Evolutionary conservation across 1,140 invertebrate genomes (phyloP).

Genomic region (Stegodyphus dumicola): DNA sequence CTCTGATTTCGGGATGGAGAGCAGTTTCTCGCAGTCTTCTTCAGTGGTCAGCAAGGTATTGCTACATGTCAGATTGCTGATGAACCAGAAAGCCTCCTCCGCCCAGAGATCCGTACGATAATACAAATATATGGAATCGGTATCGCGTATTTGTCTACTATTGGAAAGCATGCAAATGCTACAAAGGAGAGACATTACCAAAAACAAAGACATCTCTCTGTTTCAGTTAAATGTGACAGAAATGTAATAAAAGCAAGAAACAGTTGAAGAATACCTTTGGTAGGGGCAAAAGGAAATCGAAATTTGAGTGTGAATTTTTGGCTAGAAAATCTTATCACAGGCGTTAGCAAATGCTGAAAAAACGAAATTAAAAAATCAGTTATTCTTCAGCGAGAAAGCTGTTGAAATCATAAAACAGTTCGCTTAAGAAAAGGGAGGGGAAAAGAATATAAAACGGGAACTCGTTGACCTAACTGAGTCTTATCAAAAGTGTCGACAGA

Average conservation of each 20-base stretch:
- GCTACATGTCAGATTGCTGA: constrained; percentile 32
- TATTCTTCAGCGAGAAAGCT: no score
- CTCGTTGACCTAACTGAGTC: background rate
- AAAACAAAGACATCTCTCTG: background rate
- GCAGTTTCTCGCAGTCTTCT: constrained; percentile 31
- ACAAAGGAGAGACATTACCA: background rate
- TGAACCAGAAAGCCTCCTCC: constrained; percentile 20
- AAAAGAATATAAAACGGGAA: background rate
- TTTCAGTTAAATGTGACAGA: background rate
- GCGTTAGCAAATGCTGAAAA: no score
- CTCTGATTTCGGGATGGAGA: constrained; percentile 8
- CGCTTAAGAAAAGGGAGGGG: background rate
- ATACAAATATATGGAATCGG: background rate
- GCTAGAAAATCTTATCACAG: no score
- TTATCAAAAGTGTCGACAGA: background rate
- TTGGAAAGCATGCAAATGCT: background rate
- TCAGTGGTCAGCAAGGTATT: constrained; percentile 35
- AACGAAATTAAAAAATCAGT: no score
- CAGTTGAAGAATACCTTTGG: background rate
- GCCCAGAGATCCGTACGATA: constrained; percentile 8
- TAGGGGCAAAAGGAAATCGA: no score
- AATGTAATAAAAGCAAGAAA: background rate
- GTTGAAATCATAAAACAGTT: background rate
- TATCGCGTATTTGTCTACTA: background rate
- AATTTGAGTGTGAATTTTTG: no score